phyloP scores from a whole-genome alignment of 2,888 invertebrate species.

The Meteorus cinctellus region DNA sequence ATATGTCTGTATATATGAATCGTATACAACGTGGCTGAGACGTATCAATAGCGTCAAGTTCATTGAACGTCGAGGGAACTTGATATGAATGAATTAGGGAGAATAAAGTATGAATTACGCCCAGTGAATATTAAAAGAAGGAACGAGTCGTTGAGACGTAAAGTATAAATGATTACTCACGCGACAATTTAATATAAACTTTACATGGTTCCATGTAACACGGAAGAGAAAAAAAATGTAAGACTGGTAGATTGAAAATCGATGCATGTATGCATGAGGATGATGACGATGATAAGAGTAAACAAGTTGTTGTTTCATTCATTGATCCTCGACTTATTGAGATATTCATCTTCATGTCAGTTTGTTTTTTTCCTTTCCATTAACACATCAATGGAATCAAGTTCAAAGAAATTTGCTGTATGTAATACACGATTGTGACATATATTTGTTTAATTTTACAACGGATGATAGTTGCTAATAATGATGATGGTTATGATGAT shows the following conservation, averaged over 20 bases:
- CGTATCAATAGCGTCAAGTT: background rate
- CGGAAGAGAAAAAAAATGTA: background rate
- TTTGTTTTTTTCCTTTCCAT: background rate
- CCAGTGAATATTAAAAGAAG: background rate
- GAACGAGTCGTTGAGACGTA: background rate
- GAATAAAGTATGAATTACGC: slow-evolving; percentile 4
- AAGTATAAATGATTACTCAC: background rate
- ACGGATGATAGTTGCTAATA: background rate
- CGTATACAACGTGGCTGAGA: background rate
- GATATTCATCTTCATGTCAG: background rate
- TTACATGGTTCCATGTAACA: slow-evolving; percentile 4
- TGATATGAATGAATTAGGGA: background rate
- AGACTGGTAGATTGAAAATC: slow-evolving; percentile 5
- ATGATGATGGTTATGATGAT: too few relatives aligned
- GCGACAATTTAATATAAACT: background rate
- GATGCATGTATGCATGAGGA: background rate
- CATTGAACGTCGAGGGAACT: background rate
- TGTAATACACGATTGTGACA: background rate
- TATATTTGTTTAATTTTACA: background rate
- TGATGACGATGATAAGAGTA: background rate
- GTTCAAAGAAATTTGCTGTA: background rate
- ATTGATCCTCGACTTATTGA: slow-evolving; percentile 4
- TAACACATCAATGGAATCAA: background rate
- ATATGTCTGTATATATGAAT: background rate
- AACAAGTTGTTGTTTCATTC: background rate